Evolutionary conservation across 1,140 invertebrate species (phyloP), one percentile per base, ranked within the genome.

Genomic region (Bombus huntii): DNA sequence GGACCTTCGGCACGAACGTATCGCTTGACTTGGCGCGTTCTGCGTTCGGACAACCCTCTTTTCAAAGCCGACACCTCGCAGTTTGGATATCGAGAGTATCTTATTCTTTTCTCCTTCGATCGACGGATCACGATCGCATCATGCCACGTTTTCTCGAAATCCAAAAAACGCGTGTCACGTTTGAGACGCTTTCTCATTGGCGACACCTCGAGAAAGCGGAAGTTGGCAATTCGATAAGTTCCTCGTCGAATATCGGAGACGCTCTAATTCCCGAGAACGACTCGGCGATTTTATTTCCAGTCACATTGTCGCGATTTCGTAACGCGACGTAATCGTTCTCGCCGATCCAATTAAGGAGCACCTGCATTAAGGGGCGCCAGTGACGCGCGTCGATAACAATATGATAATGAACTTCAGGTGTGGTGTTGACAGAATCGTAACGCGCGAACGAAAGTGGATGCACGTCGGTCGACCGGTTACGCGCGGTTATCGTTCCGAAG

Each of bases 361-460:
- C 44, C 72, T 15, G 65, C 13, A 22, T 53, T 53, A 31, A 31
- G 62, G 13, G 59, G 59, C 59, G 62, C 18, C 68, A 62, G 66
- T 81, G 31, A 80, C 39, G 57, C 34, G 34, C 39, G 57, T n/a
- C 73, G 59, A 88, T 66, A 73, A 70, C 71, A 42, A 53, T 85
- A 85, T 68, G 66, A 75, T 79, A 89, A 89, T 75, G 75, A 85
- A 59, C 83, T 70, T 68, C 59, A 59, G 59, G 42, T 31, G 37
- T 31, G 15, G 25, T 28, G 71, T 5, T 15, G 68, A 28, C 10
- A 12, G 22, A 70, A 34, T 68, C 5, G 6, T 34, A 13, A 37
- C 39, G 71, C 4, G 28, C 31, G 13, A 87, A 66, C 79, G 78
- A 88, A 76, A 83, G 85, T 71, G 31, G 44, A 68, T 39, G 68